A percentile compares a stretch with the other conserved stretches of the same genome.
phyloP scores from a whole-genome alignment of 2,113 vertebrate genomes.

The Rostratula benghalensis region DNA sequence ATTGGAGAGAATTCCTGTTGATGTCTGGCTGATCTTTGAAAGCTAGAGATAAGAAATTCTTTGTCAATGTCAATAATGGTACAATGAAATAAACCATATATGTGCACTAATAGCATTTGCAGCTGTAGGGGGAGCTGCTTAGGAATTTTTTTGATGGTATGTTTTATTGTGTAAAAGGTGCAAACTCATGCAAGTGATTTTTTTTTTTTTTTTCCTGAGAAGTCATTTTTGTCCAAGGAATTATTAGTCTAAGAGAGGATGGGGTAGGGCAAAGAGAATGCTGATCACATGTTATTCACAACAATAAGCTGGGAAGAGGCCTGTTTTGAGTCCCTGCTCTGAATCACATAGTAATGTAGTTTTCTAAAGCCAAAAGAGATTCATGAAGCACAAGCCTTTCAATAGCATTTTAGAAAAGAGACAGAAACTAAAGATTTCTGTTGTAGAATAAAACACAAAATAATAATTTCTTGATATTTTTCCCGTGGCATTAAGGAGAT shows the following conservation, averaged over 20 bases:
- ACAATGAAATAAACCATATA: background rate
- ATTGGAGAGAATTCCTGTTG: constrained; percentile 2
- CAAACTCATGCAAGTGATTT: background rate
- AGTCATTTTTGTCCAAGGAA: background rate
- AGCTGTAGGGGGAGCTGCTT: background rate
- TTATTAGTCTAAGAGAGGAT: background rate
- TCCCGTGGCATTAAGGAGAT: background rate
- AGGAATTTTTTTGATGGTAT: background rate
- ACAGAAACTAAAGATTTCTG: background rate
- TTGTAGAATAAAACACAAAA: background rate
- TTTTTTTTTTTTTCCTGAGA: background rate
- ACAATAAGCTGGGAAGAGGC: background rate
- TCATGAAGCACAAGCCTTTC: background rate
- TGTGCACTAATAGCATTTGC: fast-evolving
- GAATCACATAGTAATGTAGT: background rate
- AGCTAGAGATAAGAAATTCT: constrained; percentile 48
- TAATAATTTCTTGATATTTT: background rate
- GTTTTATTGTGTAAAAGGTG: background rate
- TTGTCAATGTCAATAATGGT: background rate
- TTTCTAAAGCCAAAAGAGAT: background rate
- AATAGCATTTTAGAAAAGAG: background rate
- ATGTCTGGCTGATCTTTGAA: constrained; percentile 43
- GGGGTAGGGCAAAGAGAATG: background rate
- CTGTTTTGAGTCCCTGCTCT: background rate
- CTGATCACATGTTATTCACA: background rate